Conservation (phyloP, 2,888 invertebrate genomes). For the Linnaemya tessellans region DNA sequence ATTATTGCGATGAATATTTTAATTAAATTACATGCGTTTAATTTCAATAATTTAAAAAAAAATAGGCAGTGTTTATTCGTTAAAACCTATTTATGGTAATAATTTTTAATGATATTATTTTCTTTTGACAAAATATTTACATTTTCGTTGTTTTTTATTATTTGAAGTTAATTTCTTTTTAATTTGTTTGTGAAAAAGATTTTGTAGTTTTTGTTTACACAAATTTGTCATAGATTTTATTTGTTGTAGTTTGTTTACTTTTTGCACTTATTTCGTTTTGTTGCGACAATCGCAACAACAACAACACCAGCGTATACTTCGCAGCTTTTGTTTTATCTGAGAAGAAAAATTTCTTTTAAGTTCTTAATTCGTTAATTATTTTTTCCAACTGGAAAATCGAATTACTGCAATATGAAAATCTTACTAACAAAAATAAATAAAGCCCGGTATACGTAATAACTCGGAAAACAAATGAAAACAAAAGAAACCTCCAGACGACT, state of each 20-base stretch:
- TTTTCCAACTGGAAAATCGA: not conserved
- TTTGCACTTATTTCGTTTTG: conserved; percentile 26
- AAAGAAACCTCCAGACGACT: not conserved
- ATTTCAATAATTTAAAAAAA: conserved; percentile 62
- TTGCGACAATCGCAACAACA: not conserved
- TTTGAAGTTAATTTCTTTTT: conserved; percentile 72
- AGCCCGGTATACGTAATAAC: conserved; percentile 11
- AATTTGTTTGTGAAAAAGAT: conserved; percentile 73
- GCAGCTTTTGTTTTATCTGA: not conserved
- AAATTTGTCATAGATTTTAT: conserved; percentile 71
- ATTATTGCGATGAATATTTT: conserved; percentile 28
- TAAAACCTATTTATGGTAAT: conserved; percentile 46
- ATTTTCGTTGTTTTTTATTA: conserved; percentile 63
- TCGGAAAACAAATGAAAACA: conserved; percentile 18
- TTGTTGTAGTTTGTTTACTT: conserved; percentile 27
- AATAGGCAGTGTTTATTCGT: conserved; percentile 68
- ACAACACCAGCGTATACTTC: not conserved
- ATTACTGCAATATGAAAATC: not conserved
- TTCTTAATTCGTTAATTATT: not conserved
- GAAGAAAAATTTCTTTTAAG: not conserved
- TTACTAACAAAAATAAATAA: not conserved
- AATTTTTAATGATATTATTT: conserved; percentile 52
- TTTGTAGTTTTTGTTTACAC: conserved; percentile 67
- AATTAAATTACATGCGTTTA: conserved; percentile 43
- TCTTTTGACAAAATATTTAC: conserved; percentile 74